phyloP scores from a whole-genome alignment of 2,888 invertebrate species.

The Andrena minutula region DNA sequence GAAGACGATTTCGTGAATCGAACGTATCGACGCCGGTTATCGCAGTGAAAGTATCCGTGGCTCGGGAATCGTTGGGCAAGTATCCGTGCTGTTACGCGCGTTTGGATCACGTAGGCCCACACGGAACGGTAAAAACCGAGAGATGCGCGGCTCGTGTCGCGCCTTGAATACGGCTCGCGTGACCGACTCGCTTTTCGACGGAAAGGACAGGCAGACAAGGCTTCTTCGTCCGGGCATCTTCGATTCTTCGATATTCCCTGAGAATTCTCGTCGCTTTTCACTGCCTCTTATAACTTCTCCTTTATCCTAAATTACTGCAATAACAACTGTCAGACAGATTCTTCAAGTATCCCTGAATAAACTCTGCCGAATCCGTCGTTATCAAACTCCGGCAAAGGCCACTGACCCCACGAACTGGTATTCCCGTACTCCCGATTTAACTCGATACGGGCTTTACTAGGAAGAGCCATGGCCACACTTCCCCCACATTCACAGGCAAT shows the following conservation, averaged over 20 bases:
- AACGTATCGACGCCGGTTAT: slow-evolving; percentile 16
- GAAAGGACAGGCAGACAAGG: not conserved
- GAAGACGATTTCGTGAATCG: slow-evolving; percentile 4
- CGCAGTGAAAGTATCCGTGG: slow-evolving; percentile 51
- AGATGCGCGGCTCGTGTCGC: too few species aligned
- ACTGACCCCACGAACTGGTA: too few species aligned
- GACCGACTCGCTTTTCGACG: slow-evolving; percentile 22
- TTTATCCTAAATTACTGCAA: too few species aligned
- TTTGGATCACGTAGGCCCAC: slow-evolving; percentile 64
- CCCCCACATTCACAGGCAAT: not conserved
- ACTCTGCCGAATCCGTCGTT: not conserved
- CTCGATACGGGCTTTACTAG: not conserved
- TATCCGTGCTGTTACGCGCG: slow-evolving; percentile 37
- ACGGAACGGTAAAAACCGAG: slow-evolving; percentile 70
- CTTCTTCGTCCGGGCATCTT: not conserved
- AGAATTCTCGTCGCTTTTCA: not conserved
- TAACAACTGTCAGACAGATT: too few species aligned
- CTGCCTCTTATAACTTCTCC: too few species aligned
- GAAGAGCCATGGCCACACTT: too few species aligned
- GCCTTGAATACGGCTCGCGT: slow-evolving; percentile 53
- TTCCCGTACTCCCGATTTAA: too few species aligned
- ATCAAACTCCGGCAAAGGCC: not conserved
- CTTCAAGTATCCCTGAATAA: too few species aligned
- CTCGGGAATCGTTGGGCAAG: slow-evolving; percentile 40
- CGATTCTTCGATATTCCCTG: not conserved